Conservation (phyloP, 2,113 vertebrate species). For the Protobothrops mucrosquamatus region DNA sequence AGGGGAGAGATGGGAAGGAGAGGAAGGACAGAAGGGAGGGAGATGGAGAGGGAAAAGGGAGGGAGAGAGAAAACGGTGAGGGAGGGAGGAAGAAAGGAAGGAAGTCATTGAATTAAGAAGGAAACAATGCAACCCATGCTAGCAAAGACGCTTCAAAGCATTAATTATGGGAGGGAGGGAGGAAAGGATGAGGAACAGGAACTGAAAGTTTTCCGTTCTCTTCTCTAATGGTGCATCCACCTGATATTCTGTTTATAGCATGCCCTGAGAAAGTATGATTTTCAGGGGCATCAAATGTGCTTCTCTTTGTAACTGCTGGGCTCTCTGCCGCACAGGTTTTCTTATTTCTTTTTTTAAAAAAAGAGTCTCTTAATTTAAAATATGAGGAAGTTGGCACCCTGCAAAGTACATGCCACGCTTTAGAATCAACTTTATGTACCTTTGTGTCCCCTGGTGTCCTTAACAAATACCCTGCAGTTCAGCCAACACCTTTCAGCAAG, state of each 20-base stretch:
- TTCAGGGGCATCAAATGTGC: background rate
- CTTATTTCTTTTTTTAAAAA: conserved; percentile 5
- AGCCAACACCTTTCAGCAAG: background rate
- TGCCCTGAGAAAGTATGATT: background rate
- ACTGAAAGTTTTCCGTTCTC: conserved; percentile 34
- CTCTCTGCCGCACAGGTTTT: background rate
- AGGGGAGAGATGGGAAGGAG: too few species aligned
- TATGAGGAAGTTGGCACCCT: background rate
- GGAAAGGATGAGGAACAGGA: background rate
- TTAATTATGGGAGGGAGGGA: conserved; percentile 19
- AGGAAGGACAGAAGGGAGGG: too few species aligned
- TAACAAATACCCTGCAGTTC: background rate
- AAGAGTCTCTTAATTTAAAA: background rate
- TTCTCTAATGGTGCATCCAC: background rate
- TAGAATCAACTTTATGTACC: background rate
- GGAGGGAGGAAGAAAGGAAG: conserved; percentile 7
- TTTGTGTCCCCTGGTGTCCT: background rate
- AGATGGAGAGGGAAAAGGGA: background rate
- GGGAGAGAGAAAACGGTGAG: background rate
- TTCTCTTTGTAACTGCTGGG: background rate
- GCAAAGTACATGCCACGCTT: background rate
- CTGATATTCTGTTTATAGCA: background rate
- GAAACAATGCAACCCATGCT: background rate
- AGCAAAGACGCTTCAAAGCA: conserved; percentile 1
- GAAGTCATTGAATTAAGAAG: conserved; percentile 25